Evolutionary conservation across 2,888 invertebrate genomes (phyloP).

Genomic region (Ectobius pallidus): DNA sequence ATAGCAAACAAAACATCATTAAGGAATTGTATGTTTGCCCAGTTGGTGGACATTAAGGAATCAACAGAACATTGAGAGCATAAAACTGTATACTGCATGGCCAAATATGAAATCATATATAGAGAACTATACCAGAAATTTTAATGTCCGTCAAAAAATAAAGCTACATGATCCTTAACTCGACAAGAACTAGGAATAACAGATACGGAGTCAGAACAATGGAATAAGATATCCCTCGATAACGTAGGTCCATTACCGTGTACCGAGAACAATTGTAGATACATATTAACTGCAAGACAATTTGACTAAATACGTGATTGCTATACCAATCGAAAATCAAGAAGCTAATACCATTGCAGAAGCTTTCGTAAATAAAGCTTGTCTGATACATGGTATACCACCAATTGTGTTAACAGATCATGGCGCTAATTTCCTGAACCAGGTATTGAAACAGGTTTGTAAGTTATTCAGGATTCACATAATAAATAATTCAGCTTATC

Average conservation of each 20-base stretch:
- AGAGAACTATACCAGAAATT: not conserved
- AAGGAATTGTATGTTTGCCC: not conserved
- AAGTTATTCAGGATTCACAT: not conserved
- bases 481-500: not conserved
- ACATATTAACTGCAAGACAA: constrained; percentile 17
- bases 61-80: not conserved
- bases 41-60: constrained; percentile 21
- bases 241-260: not conserved
- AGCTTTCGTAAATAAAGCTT: constrained; percentile 43
- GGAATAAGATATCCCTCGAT: not conserved
- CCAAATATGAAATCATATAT: not conserved
- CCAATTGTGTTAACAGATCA: constrained; percentile 46
- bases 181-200: not conserved
- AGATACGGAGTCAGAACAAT: not conserved
- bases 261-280: not conserved
- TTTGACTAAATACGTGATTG: constrained; percentile 7
- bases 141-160: constrained; percentile 4
- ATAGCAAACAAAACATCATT: not conserved
- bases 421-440: constrained; percentile 48
- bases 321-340: constrained; percentile 47
- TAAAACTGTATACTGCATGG: not conserved
- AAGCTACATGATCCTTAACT: not conserved
- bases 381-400: constrained; percentile 44
- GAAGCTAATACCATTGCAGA: no score
- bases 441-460: constrained; percentile 45